These are phyloP conservation scores for Sceloporus undulatus DNA, from an alignment of 2,113 vertebrate species.

Conservation along the genomic window DNA sequence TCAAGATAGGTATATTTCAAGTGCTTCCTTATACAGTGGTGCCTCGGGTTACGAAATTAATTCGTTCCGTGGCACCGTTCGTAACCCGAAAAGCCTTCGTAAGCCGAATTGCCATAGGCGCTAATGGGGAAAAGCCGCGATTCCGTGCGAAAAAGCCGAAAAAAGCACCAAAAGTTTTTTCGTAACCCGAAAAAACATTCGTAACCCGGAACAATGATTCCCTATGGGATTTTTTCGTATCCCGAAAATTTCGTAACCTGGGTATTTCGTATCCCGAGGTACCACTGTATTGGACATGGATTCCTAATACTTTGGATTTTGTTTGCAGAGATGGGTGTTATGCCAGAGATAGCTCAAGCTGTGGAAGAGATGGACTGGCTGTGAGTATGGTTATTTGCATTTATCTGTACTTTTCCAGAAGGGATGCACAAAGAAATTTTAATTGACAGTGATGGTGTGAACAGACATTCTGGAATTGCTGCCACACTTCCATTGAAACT, in stretches of 20 bases:
- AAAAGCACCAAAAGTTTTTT: too few species aligned
- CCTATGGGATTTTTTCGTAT: too few species aligned
- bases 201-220: too few species aligned
- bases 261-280: too few species aligned
- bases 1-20: background rate
- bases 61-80: too few species aligned
- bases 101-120: too few species aligned
- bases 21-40: slow-evolving; percentile 16
- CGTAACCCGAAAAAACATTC: too few species aligned
- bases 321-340: slow-evolving; percentile 94
- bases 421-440: background rate
- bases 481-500: background rate
- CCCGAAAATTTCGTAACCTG: too few species aligned
- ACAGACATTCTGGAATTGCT: background rate
- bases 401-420: background rate
- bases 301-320: slow-evolving; percentile 35
- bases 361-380: slow-evolving; percentile 99
- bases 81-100: too few species aligned
- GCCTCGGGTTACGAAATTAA: too few species aligned
- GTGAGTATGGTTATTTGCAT: slow-evolving; percentile 82
- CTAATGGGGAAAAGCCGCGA: too few species aligned
- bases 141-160: too few species aligned
- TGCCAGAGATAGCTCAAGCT: slow-evolving; percentile 98
- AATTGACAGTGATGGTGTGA: background rate
- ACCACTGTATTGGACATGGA: background rate